Conservation (phyloP, 2,113 vertebrate species). For the Scomber scombrus region DNA sequence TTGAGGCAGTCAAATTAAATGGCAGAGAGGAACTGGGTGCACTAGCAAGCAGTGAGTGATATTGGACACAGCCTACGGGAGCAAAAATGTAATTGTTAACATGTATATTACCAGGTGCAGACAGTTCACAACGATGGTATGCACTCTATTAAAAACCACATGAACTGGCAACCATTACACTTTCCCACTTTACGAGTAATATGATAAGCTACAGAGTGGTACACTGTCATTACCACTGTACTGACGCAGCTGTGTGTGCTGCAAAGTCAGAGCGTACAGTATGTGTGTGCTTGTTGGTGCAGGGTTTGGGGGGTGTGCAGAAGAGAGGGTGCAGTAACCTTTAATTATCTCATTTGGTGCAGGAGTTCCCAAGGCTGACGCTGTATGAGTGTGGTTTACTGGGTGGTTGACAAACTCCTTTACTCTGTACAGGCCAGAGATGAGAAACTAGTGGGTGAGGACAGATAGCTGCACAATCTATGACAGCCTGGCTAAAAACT, state of each 20-base stretch:
- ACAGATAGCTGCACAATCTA: not conserved
- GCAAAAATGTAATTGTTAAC: conserved; percentile 29
- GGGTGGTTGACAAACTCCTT: conserved; percentile 28
- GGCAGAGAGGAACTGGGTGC: not conserved
- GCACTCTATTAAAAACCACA: conserved; percentile 41
- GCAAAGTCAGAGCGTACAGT: not conserved
- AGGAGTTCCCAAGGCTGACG: conserved; percentile 61
- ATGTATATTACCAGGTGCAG: conserved; percentile 43
- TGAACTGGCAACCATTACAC: conserved; percentile 34
- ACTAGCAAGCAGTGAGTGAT: not conserved
- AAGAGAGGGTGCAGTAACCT: conserved; percentile 51
- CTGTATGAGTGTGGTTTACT: conserved; percentile 54
- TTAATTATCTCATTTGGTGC: conserved; percentile 76
- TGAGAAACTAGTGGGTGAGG: conserved; percentile 11
- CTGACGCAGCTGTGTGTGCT: conserved; percentile 42
- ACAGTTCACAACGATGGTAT: conserved; percentile 36
- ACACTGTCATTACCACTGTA: conserved; percentile 67
- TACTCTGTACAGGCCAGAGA: conserved; percentile 14
- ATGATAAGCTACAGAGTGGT: conserved; percentile 53
- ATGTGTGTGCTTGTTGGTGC: not conserved
- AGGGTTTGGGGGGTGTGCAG: not conserved
- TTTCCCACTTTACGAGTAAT: conserved; percentile 57
- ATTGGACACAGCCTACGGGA: not conserved
- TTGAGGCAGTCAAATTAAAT: not conserved
- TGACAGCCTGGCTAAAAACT: conserved; percentile 4